phyloP scores from a whole-genome alignment of 2,797 vertebrate species.

The Hydrocynus forskahlii region DNA sequence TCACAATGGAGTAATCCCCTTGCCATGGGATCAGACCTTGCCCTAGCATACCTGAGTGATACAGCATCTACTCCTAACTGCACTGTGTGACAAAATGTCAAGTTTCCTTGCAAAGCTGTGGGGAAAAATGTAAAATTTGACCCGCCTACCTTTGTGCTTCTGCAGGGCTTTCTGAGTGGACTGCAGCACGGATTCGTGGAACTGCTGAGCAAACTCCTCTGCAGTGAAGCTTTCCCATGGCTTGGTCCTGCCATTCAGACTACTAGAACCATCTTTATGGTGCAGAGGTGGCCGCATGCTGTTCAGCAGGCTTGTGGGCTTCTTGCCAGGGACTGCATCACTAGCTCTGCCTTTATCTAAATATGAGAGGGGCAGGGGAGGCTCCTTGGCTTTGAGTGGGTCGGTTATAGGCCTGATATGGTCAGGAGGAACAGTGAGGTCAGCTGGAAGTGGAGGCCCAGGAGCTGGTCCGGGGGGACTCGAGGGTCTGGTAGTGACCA shows the following conservation, averaged over 20 bases:
- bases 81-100: not conserved
- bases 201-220: constrained; percentile 97
- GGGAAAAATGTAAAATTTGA: constrained; percentile 17
- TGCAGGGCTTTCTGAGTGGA: constrained; percentile 97
- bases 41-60: not conserved
- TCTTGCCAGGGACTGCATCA: constrained; percentile 81
- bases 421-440: constrained; percentile 74
- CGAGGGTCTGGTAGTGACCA: constrained; percentile 68
- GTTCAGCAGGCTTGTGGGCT: constrained; percentile 87
- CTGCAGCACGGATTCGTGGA: constrained; percentile 97
- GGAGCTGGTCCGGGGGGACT: constrained; percentile 69
- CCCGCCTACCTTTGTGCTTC: constrained; percentile 91
- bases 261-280: constrained; percentile 86
- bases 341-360: constrained; percentile 83
- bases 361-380: constrained; percentile 67
- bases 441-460: constrained; percentile 68
- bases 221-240: constrained; percentile 94
- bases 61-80: not conserved
- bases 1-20: not conserved
- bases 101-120: not conserved
- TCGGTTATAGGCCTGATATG: constrained; percentile 81
- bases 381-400: constrained; percentile 82
- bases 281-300: constrained; percentile 83
- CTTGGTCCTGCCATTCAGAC: constrained; percentile 90
- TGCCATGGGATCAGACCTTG: not conserved